Conservation (phyloP, 1,140 invertebrate species). For the Drosophila eugracilis region DNA sequence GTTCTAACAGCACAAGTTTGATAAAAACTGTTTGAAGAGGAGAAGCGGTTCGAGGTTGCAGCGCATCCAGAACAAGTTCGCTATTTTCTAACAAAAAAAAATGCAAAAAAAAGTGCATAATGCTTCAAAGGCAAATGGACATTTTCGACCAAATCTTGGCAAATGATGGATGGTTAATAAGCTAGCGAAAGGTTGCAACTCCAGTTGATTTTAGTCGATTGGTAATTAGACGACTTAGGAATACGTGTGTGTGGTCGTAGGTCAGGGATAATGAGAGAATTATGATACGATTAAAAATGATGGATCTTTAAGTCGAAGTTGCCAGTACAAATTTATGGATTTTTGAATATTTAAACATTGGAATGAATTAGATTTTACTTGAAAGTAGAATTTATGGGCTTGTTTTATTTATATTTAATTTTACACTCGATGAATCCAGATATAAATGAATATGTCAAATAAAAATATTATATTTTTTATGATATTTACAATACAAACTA, state of each 20-base stretch:
- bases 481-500: neutral
- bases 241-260: slow-evolving; percentile 1
- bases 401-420: too few species aligned
- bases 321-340: neutral
- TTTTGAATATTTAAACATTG: neutral
- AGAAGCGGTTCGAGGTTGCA: too few species aligned
- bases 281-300: neutral
- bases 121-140: neutral
- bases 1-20: slow-evolving; percentile 1
- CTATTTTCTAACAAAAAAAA: slow-evolving; percentile 3
- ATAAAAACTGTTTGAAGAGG: slow-evolving; percentile 23
- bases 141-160: neutral
- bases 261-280: slow-evolving; percentile 6
- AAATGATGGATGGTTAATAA: slow-evolving; percentile 15
- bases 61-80: neutral
- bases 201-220: slow-evolving; percentile 3
- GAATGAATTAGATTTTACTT: too few species aligned
- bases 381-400: too few species aligned
- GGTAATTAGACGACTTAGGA: neutral
- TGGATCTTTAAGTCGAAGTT: neutral
- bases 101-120: neutral
- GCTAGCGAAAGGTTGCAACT: slow-evolving; percentile 16
- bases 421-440: too few species aligned
- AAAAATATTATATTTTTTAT: too few species aligned
- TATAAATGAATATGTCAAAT: too few species aligned